These are phyloP conservation scores for Neodiprion pinetum DNA, from an alignment of 1,140 invertebrate species.

Conservation along the genomic window DNA sequence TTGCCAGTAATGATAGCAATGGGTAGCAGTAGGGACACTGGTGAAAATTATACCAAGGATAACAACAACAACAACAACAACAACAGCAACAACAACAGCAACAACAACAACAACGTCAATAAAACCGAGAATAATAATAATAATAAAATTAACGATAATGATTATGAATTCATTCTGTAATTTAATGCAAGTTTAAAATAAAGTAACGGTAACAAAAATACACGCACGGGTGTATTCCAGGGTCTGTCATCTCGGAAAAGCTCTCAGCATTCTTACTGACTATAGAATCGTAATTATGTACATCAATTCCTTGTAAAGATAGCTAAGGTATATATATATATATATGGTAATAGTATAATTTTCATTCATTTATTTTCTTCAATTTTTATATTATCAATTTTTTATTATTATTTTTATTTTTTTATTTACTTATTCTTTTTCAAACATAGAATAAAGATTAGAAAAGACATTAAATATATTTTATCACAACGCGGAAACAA, in stretches of 20 bases:
- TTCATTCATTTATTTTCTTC: slow-evolving; percentile 5
- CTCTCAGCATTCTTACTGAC: slow-evolving; percentile 27
- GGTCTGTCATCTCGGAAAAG: neutral
- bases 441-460: slow-evolving; percentile 30
- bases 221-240: neutral
- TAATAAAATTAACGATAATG: neutral
- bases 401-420: neutral
- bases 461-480: slow-evolving; percentile 32
- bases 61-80: too few species aligned
- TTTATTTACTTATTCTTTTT: too few species aligned
- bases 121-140: too few species aligned
- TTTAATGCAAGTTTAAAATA: neutral
- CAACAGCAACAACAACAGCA: too few species aligned
- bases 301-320: slow-evolving; percentile 55
- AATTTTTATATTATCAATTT: slow-evolving; percentile 11
- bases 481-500: slow-evolving; percentile 31
- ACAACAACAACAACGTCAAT: too few species aligned
- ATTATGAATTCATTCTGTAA: neutral
- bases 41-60: too few species aligned
- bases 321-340: slow-evolving; percentile 33
- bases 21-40: too few species aligned
- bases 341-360: slow-evolving; percentile 8
- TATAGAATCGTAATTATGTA: slow-evolving; percentile 46
- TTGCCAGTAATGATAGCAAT: too few species aligned
- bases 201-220: neutral